phyloP scores from a whole-genome alignment of 2,888 invertebrate genomes.

The Folsomia candida region DNA sequence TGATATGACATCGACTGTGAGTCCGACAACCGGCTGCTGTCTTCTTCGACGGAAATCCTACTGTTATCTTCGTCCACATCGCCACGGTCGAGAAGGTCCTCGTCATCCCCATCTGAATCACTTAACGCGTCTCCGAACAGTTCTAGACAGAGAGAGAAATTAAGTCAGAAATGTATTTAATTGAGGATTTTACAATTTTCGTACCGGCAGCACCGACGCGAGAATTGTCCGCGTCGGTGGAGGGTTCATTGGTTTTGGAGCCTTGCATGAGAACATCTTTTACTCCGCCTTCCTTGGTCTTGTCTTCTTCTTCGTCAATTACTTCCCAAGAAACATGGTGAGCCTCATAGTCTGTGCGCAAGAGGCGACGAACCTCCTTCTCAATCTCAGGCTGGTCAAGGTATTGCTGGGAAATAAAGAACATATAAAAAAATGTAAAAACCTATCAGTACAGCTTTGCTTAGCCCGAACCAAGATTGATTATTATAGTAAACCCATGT shows the following conservation, averaged over 20 bases:
- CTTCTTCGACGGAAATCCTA: slow-evolving; percentile 38
- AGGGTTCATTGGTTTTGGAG: slow-evolving; percentile 47
- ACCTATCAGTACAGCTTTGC: neutral
- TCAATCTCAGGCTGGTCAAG: slow-evolving; percentile 97
- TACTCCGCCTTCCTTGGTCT: slow-evolving; percentile 53
- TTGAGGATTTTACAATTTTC: neutral
- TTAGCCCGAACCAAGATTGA: too few relatives aligned
- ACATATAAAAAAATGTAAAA: neutral
- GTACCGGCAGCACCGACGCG: slow-evolving; percentile 39
- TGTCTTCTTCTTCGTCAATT: slow-evolving; percentile 77
- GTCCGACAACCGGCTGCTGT: slow-evolving; percentile 42
- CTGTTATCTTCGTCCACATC: slow-evolving; percentile 42
- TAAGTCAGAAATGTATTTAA: neutral
- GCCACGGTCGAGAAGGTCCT: slow-evolving; percentile 58
- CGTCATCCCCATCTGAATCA: slow-evolving; percentile 75
- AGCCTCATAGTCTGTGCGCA: slow-evolving; percentile 90
- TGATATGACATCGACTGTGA: slow-evolving; percentile 25
- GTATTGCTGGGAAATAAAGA: slow-evolving; percentile 57
- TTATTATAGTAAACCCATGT: too few relatives aligned
- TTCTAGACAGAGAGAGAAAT: too few relatives aligned
- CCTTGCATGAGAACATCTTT: slow-evolving; percentile 50
- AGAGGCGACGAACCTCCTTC: slow-evolving; percentile 89
- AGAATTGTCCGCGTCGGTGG: slow-evolving; percentile 26
- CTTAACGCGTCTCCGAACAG: slow-evolving; percentile 89
- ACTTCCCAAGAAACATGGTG: slow-evolving; percentile 84